Evolutionary conservation across 2,888 invertebrate genomes (phyloP), one percentile per base, ranked within the genome.

Genomic region (Brenthis daphne): DNA sequence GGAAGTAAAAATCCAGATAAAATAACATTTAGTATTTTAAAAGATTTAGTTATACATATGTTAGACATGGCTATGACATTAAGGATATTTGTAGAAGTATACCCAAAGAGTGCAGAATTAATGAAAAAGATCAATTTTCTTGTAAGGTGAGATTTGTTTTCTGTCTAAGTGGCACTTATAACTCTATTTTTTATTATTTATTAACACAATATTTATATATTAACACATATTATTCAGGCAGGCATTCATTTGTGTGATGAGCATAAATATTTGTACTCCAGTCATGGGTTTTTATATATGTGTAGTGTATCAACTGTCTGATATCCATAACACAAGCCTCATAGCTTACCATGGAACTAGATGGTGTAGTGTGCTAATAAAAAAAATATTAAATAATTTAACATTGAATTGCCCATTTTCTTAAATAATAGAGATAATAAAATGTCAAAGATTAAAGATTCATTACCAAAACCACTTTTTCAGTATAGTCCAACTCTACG

Each of bases 401-500:
- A 20, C 29, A 29, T 29, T 29, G 29, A 29, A 29, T 29, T 29
- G 29, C 29, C 29, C 0, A 29, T 4, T 29, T 29, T 29, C 3
- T 29, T 29, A 4, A 4, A 29, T 0, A 29, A 29, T 29, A 29
- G 5, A 43, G n/a, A n/a, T 11, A 24, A 60, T n/a, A 14, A 14
- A 48, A 24, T 0, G 1, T 16, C 14, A 29, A 50, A 29, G 37
- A 63, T 51, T 57, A 63, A 33, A 64, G 37, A 47, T 57, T 33
- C 67, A 47, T 56, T 69, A 53, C 63, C 43, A 63, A 55, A 50
- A 47, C 3, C 16, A 70, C 56, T 74, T 67, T 89, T 90, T 70
- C 90, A 97, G 96, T 85, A 93, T 98, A 85, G 94, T 96, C 73
- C 94, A 94, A 73, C 94, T 97, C 73, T 98, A 98, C 85, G 96